Base-by-base conservation (phyloP, 2,888 invertebrate genomes). In the Pogonocherus hispidulus region DNA sequence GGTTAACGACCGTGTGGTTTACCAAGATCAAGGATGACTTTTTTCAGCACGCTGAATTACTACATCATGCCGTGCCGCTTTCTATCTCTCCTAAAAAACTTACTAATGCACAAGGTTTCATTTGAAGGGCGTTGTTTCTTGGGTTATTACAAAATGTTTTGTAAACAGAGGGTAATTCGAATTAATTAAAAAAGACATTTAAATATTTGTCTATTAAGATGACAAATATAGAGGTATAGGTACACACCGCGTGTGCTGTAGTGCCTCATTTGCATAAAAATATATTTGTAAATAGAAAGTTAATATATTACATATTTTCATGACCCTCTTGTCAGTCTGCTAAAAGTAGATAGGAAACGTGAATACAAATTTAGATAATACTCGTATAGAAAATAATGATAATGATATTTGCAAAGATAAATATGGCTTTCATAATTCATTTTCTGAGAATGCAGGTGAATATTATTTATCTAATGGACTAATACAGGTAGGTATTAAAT, bases 21-120 rank as follows among this genome's bases (percentile, higher is more conserved):
- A 60, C 55, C 77, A 77, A 76, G 77, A 75, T 77, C 77, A 76
- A 77, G 75, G 77, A 71, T 75, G 70, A 71, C 49, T 72, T 72
- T 71, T n/a, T 59, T 71, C 56, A 56, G 49, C 20, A 41, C 47
- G 52, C n/a, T 46, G 47, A 47, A 49, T 65, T 65, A 37, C 56
- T 9, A 35, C 54, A 47, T n/a, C n/a, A n/a, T n/a, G n/a, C n/a
- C n/a, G n/a, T n/a, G n/a, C n/a, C 44, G 27, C 59, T 66, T 59
- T 59, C 66, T 59, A 66, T 44, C 59, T 66, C 59, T 51, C 59
- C 59, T 49, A 49, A 19, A 51, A 22, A 35, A 37, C n/a, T 27
- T 57, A 16, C 22, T 35, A 20, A 23, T 37, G 41, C 22, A 37
- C 46, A 49, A 27, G 27, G 14, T 35, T 18, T 22, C 14, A 19